A percentile compares a stretch with the other conserved stretches of the same genome.
Conservation (phyloP, 2,888 invertebrate species). For the Myathropa florea region DNA sequence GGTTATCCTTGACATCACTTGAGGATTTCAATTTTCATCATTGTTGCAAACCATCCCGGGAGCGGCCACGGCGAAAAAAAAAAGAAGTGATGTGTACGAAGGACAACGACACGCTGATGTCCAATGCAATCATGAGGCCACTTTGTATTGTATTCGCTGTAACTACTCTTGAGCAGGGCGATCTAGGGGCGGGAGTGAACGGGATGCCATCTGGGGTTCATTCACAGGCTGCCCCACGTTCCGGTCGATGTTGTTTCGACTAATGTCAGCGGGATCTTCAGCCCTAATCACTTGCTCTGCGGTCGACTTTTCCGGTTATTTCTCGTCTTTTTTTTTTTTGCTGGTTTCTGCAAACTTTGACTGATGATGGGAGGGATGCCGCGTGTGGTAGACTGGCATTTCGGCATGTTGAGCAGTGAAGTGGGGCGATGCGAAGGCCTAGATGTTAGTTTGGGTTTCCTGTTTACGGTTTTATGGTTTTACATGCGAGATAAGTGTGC, state of each 20-base stretch:
- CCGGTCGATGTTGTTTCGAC: constrained; percentile 35
- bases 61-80: constrained; percentile 33
- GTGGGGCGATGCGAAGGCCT: background rate
- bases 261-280: constrained; percentile 38
- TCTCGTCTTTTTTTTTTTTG: background rate
- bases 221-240: constrained; percentile 15
- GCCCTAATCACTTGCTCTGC: constrained; percentile 41
- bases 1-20: constrained; percentile 41
- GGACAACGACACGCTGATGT: constrained; percentile 23
- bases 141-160: constrained; percentile 35
- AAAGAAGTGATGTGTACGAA: background rate
- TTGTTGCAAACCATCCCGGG: constrained; percentile 37
- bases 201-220: background rate
- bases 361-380: background rate
- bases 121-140: constrained; percentile 54
- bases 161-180: too few relatives aligned
- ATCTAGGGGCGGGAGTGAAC: background rate
- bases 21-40: constrained; percentile 39
- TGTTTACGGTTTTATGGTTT: constrained; percentile 17
- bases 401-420: constrained; percentile 8
- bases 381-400: constrained; percentile 6
- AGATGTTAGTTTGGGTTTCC: constrained; percentile 25
- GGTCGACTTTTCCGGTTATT: constrained; percentile 26
- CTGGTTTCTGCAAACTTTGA: background rate
- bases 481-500: constrained; percentile 35